Conservation (phyloP, 2,113 vertebrate genomes). For the Callospermophilus lateralis region DNA sequence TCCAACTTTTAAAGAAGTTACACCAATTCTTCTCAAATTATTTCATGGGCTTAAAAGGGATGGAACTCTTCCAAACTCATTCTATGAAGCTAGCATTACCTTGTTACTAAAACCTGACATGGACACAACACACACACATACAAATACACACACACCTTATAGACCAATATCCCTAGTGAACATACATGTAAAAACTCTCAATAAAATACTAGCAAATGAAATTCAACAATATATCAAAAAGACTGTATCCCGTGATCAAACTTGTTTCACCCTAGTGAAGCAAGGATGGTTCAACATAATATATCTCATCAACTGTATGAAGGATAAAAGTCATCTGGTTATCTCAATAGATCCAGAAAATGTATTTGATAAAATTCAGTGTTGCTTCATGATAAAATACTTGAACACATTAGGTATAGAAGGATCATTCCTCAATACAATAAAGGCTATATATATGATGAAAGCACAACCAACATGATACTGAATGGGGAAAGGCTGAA, state of each 20-base stretch:
- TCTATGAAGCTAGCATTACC: neutral
- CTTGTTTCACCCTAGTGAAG: neutral
- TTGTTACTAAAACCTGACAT: neutral
- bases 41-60: neutral
- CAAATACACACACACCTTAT: too few relatives aligned
- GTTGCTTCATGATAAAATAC: neutral
- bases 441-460: too few relatives aligned
- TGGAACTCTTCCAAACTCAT: neutral
- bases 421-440: too few relatives aligned
- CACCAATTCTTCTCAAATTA: neutral
- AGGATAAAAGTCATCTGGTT: too few relatives aligned
- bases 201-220: too few relatives aligned
- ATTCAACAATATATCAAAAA: too few relatives aligned
- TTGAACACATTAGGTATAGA: neutral
- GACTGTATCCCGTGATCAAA: too few relatives aligned
- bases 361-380: neutral
- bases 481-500: too few relatives aligned
- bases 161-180: neutral
- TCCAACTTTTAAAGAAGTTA: neutral
- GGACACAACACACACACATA: neutral
- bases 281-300: too few relatives aligned
- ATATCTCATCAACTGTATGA: neutral
- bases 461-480: too few relatives aligned
- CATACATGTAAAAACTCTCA: neutral
- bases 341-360: neutral